phyloP scores from a whole-genome alignment of 92 coral and sea anemone species.

The Porites evermanni region DNA sequence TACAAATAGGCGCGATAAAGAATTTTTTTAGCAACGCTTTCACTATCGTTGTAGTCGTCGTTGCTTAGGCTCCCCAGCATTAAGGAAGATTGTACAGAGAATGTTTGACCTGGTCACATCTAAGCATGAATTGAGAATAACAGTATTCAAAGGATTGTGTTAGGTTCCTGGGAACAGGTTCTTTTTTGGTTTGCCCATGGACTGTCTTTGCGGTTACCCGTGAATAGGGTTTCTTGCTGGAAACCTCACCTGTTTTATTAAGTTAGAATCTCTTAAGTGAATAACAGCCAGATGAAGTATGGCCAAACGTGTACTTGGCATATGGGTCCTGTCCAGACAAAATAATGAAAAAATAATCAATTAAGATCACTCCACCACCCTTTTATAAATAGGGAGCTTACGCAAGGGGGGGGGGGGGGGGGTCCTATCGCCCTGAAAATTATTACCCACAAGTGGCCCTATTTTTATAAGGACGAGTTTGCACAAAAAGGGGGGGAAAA shows the following conservation, averaged over 20 bases:
- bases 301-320: conserved; percentile 90
- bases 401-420: background rate
- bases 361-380: background rate
- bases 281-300: conserved; percentile 86
- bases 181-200: background rate
- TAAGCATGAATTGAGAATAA: no score
- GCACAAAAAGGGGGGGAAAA: no score
- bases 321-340: conserved; percentile 74
- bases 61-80: no score
- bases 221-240: background rate
- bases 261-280: conserved; percentile 80
- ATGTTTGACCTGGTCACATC: no score
- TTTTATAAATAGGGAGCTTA: background rate
- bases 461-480: no score
- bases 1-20: no score
- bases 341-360: background rate
- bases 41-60: no score
- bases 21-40: no score
- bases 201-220: background rate
- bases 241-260: conserved; percentile 73
- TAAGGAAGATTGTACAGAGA: no score
- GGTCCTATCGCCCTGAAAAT: no score
- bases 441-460: no score
- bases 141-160: no score
- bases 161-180: background rate